phyloP scores from a whole-genome alignment of 1,140 invertebrate genomes.

The Bicyclus anynana region DNA sequence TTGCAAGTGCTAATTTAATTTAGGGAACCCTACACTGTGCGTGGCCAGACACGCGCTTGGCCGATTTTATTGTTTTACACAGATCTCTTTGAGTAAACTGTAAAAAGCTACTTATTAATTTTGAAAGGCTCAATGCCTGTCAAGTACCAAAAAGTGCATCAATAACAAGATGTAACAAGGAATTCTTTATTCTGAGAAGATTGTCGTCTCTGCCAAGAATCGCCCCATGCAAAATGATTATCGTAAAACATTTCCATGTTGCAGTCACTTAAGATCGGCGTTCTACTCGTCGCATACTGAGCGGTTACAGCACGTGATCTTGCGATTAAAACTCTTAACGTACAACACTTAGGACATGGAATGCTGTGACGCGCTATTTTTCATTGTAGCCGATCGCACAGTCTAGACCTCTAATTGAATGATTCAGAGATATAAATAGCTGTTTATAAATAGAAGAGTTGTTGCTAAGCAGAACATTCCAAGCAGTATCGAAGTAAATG shows the following conservation, averaged over 20 bases:
- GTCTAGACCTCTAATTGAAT: slow-evolving; percentile 57
- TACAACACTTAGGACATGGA: neutral
- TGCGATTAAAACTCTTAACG: neutral
- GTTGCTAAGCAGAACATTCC: slow-evolving; percentile 39
- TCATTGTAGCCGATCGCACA: slow-evolving; percentile 13
- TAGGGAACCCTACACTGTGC: too few relatives aligned
- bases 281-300: neutral
- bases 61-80: too few relatives aligned
- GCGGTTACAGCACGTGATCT: neutral
- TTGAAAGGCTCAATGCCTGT: too few relatives aligned
- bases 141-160: neutral
- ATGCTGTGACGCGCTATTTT: slow-evolving; percentile 7
- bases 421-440: slow-evolving; percentile 52
- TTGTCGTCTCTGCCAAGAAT: slow-evolving; percentile 17
- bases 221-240: slow-evolving; percentile 20
- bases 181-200: slow-evolving; percentile 18
- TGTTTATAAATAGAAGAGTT: slow-evolving; percentile 41
- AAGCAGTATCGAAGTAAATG: neutral
- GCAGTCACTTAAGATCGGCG: slow-evolving; percentile 12
- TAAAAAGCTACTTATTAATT: neutral
- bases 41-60: too few relatives aligned
- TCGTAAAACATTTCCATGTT: slow-evolving; percentile 21
- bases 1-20: too few relatives aligned
- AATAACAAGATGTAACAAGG: neutral
- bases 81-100: too few relatives aligned